phyloP scores from a whole-genome alignment of 1,140 invertebrate genomes.

The Drosophila sturtevanti region DNA sequence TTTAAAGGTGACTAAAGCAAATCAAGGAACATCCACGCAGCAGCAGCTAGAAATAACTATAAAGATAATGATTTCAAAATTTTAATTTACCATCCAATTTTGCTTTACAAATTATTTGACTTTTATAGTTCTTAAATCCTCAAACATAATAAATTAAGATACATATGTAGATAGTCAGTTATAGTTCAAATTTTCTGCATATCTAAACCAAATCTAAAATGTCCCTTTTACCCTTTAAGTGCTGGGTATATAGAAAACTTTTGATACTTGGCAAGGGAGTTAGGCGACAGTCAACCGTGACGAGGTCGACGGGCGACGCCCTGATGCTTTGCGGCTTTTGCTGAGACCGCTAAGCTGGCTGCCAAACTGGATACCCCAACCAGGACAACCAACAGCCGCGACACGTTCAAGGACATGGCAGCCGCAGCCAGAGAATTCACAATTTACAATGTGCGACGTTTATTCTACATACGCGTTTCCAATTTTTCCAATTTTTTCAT shows the following conservation, averaged over 20 bases:
- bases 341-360: conserved; percentile 63
- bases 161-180: too few relatives aligned
- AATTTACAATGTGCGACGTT: conserved; percentile 68
- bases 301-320: conserved; percentile 33
- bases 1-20: too few relatives aligned
- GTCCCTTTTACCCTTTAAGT: not conserved
- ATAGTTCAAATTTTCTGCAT: conserved; percentile 45
- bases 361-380: conserved; percentile 41
- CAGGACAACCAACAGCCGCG: conserved; percentile 37
- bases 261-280: conserved; percentile 21
- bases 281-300: conserved; percentile 67
- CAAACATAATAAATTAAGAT: too few relatives aligned
- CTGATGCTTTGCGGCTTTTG: conserved; percentile 61
- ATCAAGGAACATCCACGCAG: too few relatives aligned
- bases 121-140: too few relatives aligned
- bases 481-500: conserved; percentile 22
- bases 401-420: conserved; percentile 67
- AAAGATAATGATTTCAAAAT: too few relatives aligned
- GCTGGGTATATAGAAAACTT: not conserved
- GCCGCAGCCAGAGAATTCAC: conserved; percentile 45
- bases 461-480: conserved; percentile 41
- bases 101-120: too few relatives aligned
- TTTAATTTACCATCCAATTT: too few relatives aligned
- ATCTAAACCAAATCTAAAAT: not conserved
- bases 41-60: too few relatives aligned